Conservation (phyloP, 2,888 invertebrate genomes). For the Tryphoninae sp. region DNA sequence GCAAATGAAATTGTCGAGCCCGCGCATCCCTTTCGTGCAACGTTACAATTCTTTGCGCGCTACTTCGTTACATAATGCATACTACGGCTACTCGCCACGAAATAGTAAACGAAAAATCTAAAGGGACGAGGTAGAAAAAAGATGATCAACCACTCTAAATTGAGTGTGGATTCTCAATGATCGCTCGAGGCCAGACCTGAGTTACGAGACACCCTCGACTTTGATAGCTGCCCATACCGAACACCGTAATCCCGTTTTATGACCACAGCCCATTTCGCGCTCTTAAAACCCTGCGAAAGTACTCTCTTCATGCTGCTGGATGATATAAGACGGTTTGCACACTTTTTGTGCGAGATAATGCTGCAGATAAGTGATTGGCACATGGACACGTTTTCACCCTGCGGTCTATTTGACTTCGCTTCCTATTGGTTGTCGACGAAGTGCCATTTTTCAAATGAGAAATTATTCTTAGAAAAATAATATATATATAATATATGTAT, state of each 20-base stretch:
- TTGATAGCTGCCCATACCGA: conserved; percentile 29
- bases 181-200: conserved; percentile 40
- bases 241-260: conserved; percentile 58
- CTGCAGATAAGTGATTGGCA: conserved; percentile 45
- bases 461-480: neutral
- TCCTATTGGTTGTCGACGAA: neutral
- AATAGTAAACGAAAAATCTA: neutral
- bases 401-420: conserved; percentile 19
- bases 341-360: conserved; percentile 33
- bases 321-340: conserved; percentile 11
- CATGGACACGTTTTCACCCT: conserved; percentile 5
- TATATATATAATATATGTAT: too few species aligned
- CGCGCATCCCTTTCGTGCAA: neutral
- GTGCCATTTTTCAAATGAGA: neutral
- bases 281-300: conserved; percentile 30
- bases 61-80: neutral
- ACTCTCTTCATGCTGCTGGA: conserved; percentile 21
- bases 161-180: conserved; percentile 47
- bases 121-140: neutral
- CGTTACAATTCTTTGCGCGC: conserved; percentile 18
- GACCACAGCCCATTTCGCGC: conserved; percentile 23
- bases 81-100: too few species aligned
- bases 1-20: conserved; percentile 34
- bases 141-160: conserved; percentile 16
- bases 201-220: conserved; percentile 47